phyloP scores from a whole-genome alignment of 2,113 vertebrate species.

The Taurulus bubalis region DNA sequence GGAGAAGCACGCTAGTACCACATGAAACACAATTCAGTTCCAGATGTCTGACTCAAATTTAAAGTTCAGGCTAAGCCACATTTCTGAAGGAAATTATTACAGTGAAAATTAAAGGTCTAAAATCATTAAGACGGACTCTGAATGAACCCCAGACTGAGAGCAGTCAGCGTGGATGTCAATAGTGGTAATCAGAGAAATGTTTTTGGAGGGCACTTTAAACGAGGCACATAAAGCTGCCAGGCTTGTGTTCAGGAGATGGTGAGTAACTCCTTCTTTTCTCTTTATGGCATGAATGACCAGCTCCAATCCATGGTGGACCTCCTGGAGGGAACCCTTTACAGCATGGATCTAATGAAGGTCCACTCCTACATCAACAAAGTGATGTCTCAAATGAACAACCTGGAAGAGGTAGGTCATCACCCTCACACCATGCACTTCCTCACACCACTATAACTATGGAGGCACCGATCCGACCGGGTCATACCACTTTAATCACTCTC shows the following conservation, averaged over 20 bases:
- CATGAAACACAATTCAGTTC: conserved; percentile 31
- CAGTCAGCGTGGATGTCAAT: conserved; percentile 36
- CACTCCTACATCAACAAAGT: conserved; percentile 95
- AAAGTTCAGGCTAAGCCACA: conserved; percentile 21
- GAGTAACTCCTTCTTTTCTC: conserved; percentile 36
- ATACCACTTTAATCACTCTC: too few relatives aligned
- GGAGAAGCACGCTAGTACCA: conserved; percentile 38
- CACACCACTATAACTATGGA: not conserved
- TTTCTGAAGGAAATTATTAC: not conserved
- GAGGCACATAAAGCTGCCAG: conserved; percentile 47
- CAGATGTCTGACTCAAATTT: conserved; percentile 56
- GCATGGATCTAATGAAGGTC: conserved; percentile 97
- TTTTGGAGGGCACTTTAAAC: conserved; percentile 26
- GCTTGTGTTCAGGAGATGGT: conserved; percentile 8
- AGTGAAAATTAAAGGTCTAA: conserved; percentile 3
- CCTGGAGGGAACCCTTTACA: conserved; percentile 94
- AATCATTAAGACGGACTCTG: conserved; percentile 10
- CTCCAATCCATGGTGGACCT: conserved; percentile 97
- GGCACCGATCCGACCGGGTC: not conserved
- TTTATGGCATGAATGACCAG: conserved; percentile 76
- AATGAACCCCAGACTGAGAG: conserved; percentile 9
- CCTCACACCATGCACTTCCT: not conserved
- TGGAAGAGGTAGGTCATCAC: conserved; percentile 90
- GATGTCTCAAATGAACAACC: conserved; percentile 92
- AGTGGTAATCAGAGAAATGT: conserved; percentile 38